Evolutionary conservation across 2,888 invertebrate species (phyloP).

Genomic region (Leptopterna dolabrata): DNA sequence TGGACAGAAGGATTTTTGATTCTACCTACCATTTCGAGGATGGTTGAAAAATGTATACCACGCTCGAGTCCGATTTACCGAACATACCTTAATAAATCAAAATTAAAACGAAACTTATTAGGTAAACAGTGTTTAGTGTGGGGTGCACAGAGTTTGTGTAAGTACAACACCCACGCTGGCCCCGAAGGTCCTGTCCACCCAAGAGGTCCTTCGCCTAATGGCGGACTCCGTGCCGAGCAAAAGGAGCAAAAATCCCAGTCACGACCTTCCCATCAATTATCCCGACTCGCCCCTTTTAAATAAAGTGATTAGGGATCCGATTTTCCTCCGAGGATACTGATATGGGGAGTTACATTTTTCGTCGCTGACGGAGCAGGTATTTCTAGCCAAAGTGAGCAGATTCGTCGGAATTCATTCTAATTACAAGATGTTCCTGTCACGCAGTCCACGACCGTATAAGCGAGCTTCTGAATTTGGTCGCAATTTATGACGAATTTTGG

Average conservation of each 20-base stretch:
- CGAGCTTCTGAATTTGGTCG: too few relatives aligned
- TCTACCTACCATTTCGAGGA: too few relatives aligned
- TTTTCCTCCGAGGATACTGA: not conserved
- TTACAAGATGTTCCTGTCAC: too few relatives aligned
- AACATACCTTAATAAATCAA: too few relatives aligned
- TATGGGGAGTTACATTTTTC: not conserved
- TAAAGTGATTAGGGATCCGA: not conserved
- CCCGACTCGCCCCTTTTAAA: conserved; percentile 3
- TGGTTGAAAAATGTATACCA: too few relatives aligned
- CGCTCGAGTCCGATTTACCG: too few relatives aligned
- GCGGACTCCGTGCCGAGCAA: not conserved
- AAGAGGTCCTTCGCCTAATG: not conserved
- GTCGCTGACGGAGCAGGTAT: not conserved
- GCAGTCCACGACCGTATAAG: too few relatives aligned
- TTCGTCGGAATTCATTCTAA: too few relatives aligned
- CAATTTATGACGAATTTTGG: too few relatives aligned
- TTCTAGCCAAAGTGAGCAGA: not conserved
- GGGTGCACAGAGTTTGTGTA: not conserved
- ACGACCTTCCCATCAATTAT: conserved; percentile 7
- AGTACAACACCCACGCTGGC: not conserved
- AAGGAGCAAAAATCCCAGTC: not conserved
- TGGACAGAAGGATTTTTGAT: too few relatives aligned
- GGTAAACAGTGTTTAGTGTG: not conserved
- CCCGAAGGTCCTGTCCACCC: not conserved
- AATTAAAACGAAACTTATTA: too few relatives aligned